phyloP scores from a whole-genome alignment of 2,797 vertebrate genomes.

The Anomalospiza imberbis region DNA sequence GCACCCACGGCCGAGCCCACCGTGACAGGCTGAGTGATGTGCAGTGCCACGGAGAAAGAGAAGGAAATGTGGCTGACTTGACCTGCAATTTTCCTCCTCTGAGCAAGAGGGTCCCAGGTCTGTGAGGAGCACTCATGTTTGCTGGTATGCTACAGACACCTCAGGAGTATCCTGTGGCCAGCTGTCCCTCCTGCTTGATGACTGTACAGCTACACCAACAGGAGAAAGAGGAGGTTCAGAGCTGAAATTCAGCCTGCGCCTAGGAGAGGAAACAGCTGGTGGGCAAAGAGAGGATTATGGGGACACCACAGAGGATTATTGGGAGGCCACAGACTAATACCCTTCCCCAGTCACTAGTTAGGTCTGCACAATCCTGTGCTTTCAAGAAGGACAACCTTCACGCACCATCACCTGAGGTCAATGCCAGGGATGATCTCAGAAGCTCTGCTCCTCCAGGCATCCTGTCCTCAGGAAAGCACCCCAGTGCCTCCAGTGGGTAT shows the following conservation, averaged over 20 bases:
- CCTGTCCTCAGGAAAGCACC: neutral
- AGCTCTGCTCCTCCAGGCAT: neutral
- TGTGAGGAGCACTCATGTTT: neutral
- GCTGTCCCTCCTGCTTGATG: neutral
- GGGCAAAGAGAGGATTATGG: neutral
- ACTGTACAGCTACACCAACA: neutral
- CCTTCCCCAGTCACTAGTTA: neutral
- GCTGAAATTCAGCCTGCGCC: neutral
- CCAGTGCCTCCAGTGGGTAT: fast-evolving
- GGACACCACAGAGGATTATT: neutral
- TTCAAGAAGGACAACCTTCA: neutral
- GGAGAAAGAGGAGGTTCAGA: neutral
- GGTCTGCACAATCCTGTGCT: neutral
- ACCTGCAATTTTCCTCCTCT: neutral
- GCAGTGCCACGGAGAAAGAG: neutral
- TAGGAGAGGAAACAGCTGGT: neutral
- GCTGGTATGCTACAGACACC: neutral
- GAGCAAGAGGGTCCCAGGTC: neutral
- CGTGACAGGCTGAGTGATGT: fast-evolving
- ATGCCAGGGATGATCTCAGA: neutral
- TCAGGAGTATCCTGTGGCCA: neutral
- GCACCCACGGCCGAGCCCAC: fast-evolving
- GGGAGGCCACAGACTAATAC: neutral
- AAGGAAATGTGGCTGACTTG: neutral
- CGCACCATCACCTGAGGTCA: neutral